Base-by-base conservation (phyloP, 92 coral and sea anemone species). In the Parazoanthus darwini region DNA sequence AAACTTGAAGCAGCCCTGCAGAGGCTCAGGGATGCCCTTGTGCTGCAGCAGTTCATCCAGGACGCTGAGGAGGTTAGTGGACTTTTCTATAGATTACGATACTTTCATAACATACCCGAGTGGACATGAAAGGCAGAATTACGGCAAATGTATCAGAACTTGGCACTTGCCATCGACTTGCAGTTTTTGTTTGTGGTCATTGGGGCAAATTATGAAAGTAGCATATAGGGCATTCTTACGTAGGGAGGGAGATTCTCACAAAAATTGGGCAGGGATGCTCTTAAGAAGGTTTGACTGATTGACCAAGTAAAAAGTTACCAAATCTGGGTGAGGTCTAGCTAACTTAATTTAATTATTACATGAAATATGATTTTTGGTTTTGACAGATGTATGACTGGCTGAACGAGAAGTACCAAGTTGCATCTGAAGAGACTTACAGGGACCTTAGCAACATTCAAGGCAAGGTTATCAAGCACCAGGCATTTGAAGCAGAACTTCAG, bases 361-460 rank as follows among this genome's bases (percentile, higher is more conserved):
- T 67, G 50, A n/a, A 15, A 37, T 25, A 25, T 70, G 56, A 51
- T 56, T 26, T 38, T 70, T 76, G 48, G 35, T 82, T 37, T 50
- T 8, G 25, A 1, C 35, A 97, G 99, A 97, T 97, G 99, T 97
- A 97, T 44, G 99, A 97, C 89, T 97, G 99, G 99, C 67, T 97
- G 85, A 91, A 94, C 22, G 99, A 97, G 46, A 96, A 93, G 35
- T 86, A 95, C 87, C 94, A 95, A 81, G 92, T 94, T 26, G 99
- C 99, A 4, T 97, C 99, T 2, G 99, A 97, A 82, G 99, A 97
- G 87, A 91, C 96, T 0, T 95, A 93, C 94, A 91, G 97, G 68
- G 99, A 97, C 86, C 83, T 97, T 43, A 97, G 99, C 66, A 97
- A 97, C 92, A 97, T 97, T 67, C 97, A 94, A 58, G 98, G 99